Conservation (phyloP, 2,888 invertebrate genomes). For the Sphinx pinastri region DNA sequence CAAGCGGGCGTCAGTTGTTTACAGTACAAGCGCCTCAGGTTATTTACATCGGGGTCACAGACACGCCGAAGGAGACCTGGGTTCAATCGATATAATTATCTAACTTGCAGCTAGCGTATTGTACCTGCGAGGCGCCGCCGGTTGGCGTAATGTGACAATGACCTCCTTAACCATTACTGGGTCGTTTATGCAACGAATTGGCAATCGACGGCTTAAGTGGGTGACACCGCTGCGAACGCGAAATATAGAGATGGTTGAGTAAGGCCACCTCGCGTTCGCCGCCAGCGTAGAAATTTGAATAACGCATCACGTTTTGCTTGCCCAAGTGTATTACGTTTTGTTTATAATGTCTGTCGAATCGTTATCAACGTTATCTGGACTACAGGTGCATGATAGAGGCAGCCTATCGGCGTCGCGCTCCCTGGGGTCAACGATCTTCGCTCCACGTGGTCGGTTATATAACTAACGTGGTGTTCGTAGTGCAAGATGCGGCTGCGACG, state of each 20-base stretch:
- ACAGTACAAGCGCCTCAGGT: constrained; percentile 78
- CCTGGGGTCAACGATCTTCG: constrained; percentile 68
- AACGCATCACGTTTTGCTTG: constrained; percentile 44
- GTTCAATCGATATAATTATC: constrained; percentile 77
- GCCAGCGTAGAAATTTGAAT: constrained; percentile 40
- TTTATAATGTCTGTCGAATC: constrained; percentile 47
- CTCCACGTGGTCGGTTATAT: constrained; percentile 72
- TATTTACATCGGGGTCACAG: constrained; percentile 84
- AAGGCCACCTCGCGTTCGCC: constrained; percentile 57
- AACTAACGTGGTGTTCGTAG: constrained; percentile 47
- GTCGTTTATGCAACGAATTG: constrained; percentile 80
- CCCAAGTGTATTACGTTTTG: constrained; percentile 48
- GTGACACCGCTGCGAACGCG: constrained; percentile 60
- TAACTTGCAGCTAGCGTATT: constrained; percentile 63
- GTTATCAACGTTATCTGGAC: constrained; percentile 68
- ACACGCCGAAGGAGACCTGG: constrained; percentile 78
- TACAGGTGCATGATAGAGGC: constrained; percentile 64
- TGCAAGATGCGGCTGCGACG: constrained; percentile 22
- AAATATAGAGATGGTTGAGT: constrained; percentile 68
- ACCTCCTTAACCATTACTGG: constrained; percentile 77
- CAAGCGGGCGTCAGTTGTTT: constrained; percentile 77
- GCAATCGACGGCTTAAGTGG: constrained; percentile 64
- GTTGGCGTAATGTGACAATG: constrained; percentile 74
- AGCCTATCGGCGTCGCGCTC: constrained; percentile 66
- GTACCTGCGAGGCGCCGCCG: constrained; percentile 49